Conservation (phyloP, 2,888 invertebrate species). For the Exocentrus adspersus region DNA sequence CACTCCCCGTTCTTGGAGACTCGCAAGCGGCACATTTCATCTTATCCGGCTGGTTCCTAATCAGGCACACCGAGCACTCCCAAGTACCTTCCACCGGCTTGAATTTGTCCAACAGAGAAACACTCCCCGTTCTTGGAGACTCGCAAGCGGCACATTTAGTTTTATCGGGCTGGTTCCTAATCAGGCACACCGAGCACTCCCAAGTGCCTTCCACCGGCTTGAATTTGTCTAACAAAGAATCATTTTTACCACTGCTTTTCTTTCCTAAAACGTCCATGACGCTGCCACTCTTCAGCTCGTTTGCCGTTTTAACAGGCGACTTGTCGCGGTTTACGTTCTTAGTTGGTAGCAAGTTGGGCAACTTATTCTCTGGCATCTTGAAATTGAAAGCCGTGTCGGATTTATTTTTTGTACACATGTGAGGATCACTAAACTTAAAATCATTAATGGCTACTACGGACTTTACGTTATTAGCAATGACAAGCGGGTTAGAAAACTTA, state of each 20-base stretch:
- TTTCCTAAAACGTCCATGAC: conserved; percentile 62
- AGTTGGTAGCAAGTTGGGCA: conserved; percentile 36
- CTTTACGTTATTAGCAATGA: conserved; percentile 61
- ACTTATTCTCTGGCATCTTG: conserved; percentile 48
- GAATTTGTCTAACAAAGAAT: conserved; percentile 45
- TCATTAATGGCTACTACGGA: conserved; percentile 65
- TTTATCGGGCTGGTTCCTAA: conserved; percentile 65
- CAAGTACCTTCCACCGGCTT: conserved; percentile 60
- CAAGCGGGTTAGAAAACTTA: conserved; percentile 66
- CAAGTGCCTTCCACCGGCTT: conserved; percentile 60
- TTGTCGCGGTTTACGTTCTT: conserved; percentile 36
- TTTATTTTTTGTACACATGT: conserved; percentile 55
- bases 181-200: conserved; percentile 71
- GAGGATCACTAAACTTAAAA: conserved; percentile 70
- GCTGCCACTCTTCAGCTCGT: conserved; percentile 60
- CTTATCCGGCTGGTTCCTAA: conserved; percentile 65
- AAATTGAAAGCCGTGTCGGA: conserved; percentile 30
- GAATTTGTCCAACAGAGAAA: too few relatives aligned
- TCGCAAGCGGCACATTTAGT: conserved; percentile 68
- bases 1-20: conserved; percentile 62
- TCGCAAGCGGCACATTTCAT: conserved; percentile 68
- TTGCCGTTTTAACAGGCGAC: conserved; percentile 39
- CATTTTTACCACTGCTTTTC: conserved; percentile 9
- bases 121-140: conserved; percentile 62
- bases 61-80: conserved; percentile 71